These are phyloP conservation scores for Trachurus trachurus DNA, from an alignment of 2,797 vertebrate genomes.

Conservation along the genomic window DNA sequence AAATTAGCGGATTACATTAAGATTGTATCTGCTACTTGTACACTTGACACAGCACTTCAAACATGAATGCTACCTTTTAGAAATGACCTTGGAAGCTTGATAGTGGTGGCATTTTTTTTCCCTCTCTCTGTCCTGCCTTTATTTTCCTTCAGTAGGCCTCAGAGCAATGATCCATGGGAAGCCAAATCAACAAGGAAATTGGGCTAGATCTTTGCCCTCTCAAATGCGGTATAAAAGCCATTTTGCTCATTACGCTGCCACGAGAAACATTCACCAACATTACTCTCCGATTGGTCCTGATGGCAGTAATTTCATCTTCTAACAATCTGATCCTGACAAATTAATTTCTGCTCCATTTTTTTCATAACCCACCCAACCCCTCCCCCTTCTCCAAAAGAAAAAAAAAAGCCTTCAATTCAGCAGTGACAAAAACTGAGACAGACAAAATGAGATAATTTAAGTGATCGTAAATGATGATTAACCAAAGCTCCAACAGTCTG, in stretches of 20 bases:
- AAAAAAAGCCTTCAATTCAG: conserved; percentile 19
- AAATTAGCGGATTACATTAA: conserved; percentile 66
- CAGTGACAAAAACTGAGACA: conserved; percentile 69
- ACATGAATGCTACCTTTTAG: conserved; percentile 66
- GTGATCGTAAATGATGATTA: conserved; percentile 76
- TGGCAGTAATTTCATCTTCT: conserved; percentile 81
- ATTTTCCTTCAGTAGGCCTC: conserved; percentile 60
- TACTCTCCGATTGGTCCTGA: conserved; percentile 81
- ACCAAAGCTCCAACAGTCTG: conserved; percentile 67
- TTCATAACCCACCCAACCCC: neutral
- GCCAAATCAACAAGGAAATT: conserved; percentile 81
- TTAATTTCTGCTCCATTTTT: conserved; percentile 69
- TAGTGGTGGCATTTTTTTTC: conserved; percentile 39
- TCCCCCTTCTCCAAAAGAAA: neutral
- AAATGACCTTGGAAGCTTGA: conserved; percentile 52
- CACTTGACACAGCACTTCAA: conserved; percentile 31
- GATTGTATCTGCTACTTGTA: conserved; percentile 62
- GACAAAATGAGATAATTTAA: conserved; percentile 75
- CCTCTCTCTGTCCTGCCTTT: conserved; percentile 38
- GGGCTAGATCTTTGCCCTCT: conserved; percentile 71
- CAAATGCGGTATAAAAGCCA: conserved; percentile 68
- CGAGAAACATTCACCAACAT: conserved; percentile 73
- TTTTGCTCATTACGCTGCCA: conserved; percentile 79
- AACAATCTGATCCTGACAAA: conserved; percentile 82
- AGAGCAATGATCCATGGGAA: conserved; percentile 76